Conservation (phyloP, 1,140 invertebrate genomes). For the Araneus ventricosus region DNA sequence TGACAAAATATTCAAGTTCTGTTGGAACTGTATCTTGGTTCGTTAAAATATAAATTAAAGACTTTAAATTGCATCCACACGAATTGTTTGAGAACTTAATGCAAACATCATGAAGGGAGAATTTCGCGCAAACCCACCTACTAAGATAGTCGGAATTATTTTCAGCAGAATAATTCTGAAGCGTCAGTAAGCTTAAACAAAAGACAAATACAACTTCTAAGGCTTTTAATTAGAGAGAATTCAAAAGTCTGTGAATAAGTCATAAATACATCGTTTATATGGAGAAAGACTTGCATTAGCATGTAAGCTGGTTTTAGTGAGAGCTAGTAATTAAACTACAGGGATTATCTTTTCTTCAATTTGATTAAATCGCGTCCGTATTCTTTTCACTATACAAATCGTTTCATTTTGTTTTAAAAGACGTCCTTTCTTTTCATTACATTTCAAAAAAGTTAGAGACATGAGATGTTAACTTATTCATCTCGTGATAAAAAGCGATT, state of each 20-base stretch:
- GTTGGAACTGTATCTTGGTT: too few species aligned
- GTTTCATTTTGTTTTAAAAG: neutral
- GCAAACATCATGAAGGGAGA: neutral
- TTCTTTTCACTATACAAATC: neutral
- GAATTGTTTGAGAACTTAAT: neutral
- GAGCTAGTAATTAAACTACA: neutral
- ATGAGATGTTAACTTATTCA: neutral
- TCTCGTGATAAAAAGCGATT: neutral
- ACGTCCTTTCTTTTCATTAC: neutral
- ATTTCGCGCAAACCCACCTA: neutral
- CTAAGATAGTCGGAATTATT: neutral
- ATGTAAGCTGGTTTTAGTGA: neutral
- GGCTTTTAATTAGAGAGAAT: constrained; percentile 10
- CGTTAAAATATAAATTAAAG: neutral
- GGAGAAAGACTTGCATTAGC: neutral
- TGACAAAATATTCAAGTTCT: too few species aligned
- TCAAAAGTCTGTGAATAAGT: neutral
- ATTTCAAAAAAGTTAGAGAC: neutral
- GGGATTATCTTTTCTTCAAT: neutral
- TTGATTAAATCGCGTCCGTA: neutral
- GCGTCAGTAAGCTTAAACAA: neutral
- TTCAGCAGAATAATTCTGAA: neutral
- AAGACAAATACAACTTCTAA: neutral
- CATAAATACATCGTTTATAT: neutral
- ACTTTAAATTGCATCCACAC: neutral